Percentiles rank a stretch among this genome's conserved stretches.
These are phyloP conservation scores for Noctua comes DNA, from an alignment of 2,888 invertebrate species.

Conservation along the genomic window DNA sequence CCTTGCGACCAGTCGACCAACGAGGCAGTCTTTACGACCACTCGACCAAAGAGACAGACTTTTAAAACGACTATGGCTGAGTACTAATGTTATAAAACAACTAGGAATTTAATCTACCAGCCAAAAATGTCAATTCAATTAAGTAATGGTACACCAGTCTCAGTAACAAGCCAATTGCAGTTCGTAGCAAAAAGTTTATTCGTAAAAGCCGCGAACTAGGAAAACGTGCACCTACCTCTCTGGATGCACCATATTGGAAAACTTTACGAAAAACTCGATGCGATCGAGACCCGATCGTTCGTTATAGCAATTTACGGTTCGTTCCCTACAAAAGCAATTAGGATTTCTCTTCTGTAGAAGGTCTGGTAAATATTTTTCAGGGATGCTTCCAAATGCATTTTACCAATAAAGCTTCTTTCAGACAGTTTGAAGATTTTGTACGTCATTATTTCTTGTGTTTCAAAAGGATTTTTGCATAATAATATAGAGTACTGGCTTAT, in stretches of 20 bases:
- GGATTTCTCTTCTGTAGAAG: background rate
- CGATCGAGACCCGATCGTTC: constrained; percentile 37
- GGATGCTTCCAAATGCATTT: background rate
- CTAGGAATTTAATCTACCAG: no score
- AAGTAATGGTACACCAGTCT: background rate
- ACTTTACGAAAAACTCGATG: constrained; percentile 51
- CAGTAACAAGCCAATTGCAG: constrained; percentile 4
- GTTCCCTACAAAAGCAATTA: constrained; percentile 47
- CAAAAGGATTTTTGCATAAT: no score
- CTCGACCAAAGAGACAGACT: background rate
- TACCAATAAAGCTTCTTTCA: background rate
- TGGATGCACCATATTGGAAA: constrained; percentile 46
- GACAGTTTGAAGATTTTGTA: background rate
- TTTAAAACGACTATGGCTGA: background rate
- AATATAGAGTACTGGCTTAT: no score
- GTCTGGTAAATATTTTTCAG: constrained; percentile 27
- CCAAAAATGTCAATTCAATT: constrained; percentile 26
- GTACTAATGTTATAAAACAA: background rate
- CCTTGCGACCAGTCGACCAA: background rate
- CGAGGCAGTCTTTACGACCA: background rate
- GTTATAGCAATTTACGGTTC: constrained; percentile 48
- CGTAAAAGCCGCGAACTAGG: constrained; percentile 23
- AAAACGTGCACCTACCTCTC: constrained; percentile 7
- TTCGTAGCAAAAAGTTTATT: constrained; percentile 27
- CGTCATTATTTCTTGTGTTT: background rate